Conservation (phyloP, 1,140 invertebrate genomes). For the Spodoptera litura region DNA sequence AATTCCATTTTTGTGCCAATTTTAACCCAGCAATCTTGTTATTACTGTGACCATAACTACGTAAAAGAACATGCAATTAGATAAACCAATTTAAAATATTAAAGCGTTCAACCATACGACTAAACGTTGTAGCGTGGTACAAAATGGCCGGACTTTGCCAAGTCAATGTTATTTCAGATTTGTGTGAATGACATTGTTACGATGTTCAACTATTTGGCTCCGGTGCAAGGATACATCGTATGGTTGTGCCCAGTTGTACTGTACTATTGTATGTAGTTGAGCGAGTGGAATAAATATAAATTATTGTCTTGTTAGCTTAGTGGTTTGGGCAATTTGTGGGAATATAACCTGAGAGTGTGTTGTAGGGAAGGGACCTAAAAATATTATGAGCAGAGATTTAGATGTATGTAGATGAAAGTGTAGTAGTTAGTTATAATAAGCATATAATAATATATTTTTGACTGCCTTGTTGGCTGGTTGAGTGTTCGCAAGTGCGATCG, state of each 20-base stretch:
- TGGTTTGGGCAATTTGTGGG: too few relatives aligned
- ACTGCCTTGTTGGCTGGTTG: too few relatives aligned
- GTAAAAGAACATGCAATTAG: not conserved
- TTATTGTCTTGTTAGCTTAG: not conserved
- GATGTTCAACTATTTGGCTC: constrained; percentile 49
- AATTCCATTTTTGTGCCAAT: too few relatives aligned
- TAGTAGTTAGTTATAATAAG: too few relatives aligned
- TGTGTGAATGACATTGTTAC: constrained; percentile 53
- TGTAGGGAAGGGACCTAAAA: too few relatives aligned
- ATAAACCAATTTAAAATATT: constrained; percentile 15
- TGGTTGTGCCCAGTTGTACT: not conserved
- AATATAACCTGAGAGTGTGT: too few relatives aligned
- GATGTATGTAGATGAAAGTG: too few relatives aligned
- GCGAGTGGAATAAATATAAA: not conserved
- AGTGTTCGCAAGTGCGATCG: too few relatives aligned
- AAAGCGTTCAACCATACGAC: constrained; percentile 25
- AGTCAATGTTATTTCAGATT: constrained; percentile 61
- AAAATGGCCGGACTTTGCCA: constrained; percentile 53
- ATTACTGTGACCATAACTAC: not conserved
- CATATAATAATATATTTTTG: too few relatives aligned
- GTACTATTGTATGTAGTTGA: not conserved
- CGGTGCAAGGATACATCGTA: constrained; percentile 51
- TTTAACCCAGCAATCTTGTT: not conserved
- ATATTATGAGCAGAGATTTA: too few relatives aligned
- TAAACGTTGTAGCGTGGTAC: constrained; percentile 49